Evolutionary conservation across 2,113 vertebrate species (phyloP).

Genomic region (Ceratotherium simum): DNA sequence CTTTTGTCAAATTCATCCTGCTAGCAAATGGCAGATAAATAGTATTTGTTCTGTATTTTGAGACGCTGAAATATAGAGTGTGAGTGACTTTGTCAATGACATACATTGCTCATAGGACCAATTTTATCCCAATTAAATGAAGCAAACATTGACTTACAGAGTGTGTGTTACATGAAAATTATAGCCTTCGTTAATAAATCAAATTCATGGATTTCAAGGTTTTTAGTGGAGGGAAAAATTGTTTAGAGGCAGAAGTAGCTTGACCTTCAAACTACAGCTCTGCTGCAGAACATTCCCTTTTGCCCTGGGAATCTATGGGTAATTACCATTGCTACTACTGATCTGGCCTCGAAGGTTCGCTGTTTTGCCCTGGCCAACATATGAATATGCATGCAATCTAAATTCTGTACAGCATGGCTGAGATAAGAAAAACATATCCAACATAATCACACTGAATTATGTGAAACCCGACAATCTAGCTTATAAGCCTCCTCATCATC

Average conservation of each 20-base stretch:
- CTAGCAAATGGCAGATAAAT: background rate
- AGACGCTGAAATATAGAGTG: background rate
- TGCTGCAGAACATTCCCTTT: background rate
- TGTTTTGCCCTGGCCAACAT: accelerated
- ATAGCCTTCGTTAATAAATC: background rate
- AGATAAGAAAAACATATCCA: background rate
- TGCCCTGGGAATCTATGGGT: background rate
- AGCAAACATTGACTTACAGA: background rate
- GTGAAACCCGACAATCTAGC: background rate
- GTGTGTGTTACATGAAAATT: background rate
- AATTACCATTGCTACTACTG: accelerated
- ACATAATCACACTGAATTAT: background rate
- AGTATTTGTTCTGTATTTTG: background rate
- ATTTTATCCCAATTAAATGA: background rate
- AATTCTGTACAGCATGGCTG: background rate
- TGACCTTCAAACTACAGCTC: background rate
- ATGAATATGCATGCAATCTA: background rate
- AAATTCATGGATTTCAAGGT: background rate
- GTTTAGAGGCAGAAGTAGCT: background rate
- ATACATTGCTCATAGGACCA: background rate
- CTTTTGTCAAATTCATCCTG: background rate
- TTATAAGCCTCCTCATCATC: background rate
- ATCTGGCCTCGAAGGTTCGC: background rate
- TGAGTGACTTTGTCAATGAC: background rate
- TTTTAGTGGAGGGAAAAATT: background rate